Evolutionary conservation across 1,140 invertebrate genomes (phyloP).

Genomic region (Temnothorax nylanderi): DNA sequence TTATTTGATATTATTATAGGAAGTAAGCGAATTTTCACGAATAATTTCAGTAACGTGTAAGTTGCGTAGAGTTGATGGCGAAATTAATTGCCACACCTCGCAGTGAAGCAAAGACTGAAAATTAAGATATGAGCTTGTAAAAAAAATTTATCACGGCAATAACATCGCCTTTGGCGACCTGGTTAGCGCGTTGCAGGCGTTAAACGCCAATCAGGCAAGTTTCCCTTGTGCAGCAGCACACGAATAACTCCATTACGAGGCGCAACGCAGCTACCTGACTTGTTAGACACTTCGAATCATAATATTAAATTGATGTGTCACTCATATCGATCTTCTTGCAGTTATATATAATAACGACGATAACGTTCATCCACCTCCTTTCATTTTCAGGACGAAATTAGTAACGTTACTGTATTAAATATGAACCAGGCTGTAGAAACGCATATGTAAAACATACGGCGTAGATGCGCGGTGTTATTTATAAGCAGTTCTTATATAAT

Average conservation of each 20-base stretch:
- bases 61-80: background rate
- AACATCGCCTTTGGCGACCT: constrained; percentile 40
- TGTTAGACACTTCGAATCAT: constrained; percentile 61
- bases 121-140: background rate
- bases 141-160: constrained; percentile 28
- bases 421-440: background rate
- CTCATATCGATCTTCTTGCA: constrained; percentile 43
- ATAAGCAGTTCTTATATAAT: background rate
- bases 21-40: background rate
- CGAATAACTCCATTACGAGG: constrained; percentile 56
- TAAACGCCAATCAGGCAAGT: constrained; percentile 61
- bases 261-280: constrained; percentile 43
- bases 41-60: background rate
- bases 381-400: background rate
- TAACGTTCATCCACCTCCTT: constrained; percentile 25
- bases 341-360: constrained; percentile 23
- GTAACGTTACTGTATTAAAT: background rate
- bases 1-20: background rate
- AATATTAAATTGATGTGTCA: constrained; percentile 62
- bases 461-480: background rate
- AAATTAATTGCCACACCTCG: background rate
- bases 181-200: constrained; percentile 35
- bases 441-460: background rate
- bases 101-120: background rate
- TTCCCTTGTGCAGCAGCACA: constrained; percentile 53